Percentiles rank a stretch among this genome's conserved stretches.
Conservation (phyloP, 2,888 invertebrate species). For the Caenorhabditis angaria region DNA sequence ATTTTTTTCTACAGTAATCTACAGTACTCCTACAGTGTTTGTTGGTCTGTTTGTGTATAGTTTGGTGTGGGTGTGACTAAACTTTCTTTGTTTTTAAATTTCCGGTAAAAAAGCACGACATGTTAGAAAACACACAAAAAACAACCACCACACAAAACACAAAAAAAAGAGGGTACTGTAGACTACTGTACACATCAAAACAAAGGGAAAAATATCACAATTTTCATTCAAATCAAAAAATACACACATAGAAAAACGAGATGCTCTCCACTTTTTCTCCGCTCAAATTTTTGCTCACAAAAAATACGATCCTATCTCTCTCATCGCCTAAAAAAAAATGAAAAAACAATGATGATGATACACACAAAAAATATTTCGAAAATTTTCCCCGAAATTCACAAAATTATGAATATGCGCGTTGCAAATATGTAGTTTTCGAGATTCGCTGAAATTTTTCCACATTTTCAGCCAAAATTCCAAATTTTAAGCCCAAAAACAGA, state of each 20-base stretch:
- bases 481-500: neutral
- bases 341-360: neutral
- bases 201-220: neutral
- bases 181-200: neutral
- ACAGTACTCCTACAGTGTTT: neutral
- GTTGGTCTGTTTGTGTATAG: neutral
- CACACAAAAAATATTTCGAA: neutral
- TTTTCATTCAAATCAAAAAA: neutral
- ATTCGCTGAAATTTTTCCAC: too few relatives aligned
- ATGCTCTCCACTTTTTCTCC: neutral
- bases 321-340: too few relatives aligned
- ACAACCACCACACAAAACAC: neutral
- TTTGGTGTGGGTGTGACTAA: too few relatives aligned
- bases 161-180: neutral
- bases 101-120: neutral
- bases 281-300: too few relatives aligned
- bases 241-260: too few relatives aligned
- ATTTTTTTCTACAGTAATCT: neutral
- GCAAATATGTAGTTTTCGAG: conserved; percentile 32
- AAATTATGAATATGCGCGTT: conserved; percentile 29
- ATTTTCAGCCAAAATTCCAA: conserved; percentile 23
- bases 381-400: neutral
- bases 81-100: neutral
- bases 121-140: neutral
- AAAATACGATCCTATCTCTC: too few relatives aligned